Percentiles rank a stretch among this genome's conserved stretches.
phyloP scores from a whole-genome alignment of 2,113 vertebrate species.

The Spheniscus mendiculus region DNA sequence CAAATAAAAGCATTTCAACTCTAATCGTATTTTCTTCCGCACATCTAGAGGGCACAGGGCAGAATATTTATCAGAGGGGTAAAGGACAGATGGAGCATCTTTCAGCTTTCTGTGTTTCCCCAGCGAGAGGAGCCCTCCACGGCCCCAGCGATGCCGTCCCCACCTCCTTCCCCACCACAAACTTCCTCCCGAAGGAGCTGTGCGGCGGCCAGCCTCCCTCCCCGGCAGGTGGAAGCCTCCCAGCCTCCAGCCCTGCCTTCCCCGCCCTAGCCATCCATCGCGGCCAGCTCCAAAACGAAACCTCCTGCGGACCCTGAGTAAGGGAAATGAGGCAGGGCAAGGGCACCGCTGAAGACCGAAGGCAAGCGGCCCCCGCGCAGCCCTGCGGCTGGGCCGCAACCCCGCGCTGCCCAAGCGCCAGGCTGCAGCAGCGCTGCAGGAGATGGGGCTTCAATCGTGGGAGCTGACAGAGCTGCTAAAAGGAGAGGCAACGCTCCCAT shows the following conservation, averaged over 20 bases:
- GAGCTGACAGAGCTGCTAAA: not conserved
- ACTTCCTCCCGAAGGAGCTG: not conserved
- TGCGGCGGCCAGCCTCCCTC: not conserved
- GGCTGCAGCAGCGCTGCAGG: not conserved
- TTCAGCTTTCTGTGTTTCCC: not conserved
- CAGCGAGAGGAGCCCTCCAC: not conserved
- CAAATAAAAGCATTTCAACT: slow-evolving; percentile 8
- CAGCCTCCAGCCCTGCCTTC: not conserved
- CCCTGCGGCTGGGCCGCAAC: not conserved
- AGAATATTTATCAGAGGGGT: not conserved
- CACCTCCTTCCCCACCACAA: not conserved
- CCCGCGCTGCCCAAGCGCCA: not conserved
- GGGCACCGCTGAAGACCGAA: not conserved
- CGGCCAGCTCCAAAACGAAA: rapidly evolving
- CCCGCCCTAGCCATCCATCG: not conserved
- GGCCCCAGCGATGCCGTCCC: not conserved
- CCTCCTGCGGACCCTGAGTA: rapidly evolving
- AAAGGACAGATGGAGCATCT: not conserved
- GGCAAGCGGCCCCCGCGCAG: not conserved
- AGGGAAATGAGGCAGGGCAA: not conserved
- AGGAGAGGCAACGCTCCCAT: not conserved
- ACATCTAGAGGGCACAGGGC: slow-evolving; percentile 40
- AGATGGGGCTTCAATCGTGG: not conserved
- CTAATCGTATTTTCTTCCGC: slow-evolving; percentile 24
- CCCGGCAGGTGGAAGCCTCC: not conserved